Percentiles rank a stretch among this genome's conserved stretches.
Evolutionary conservation across 2,888 invertebrate genomes (phyloP).

Genomic region (Adelphocoris suturalis): DNA sequence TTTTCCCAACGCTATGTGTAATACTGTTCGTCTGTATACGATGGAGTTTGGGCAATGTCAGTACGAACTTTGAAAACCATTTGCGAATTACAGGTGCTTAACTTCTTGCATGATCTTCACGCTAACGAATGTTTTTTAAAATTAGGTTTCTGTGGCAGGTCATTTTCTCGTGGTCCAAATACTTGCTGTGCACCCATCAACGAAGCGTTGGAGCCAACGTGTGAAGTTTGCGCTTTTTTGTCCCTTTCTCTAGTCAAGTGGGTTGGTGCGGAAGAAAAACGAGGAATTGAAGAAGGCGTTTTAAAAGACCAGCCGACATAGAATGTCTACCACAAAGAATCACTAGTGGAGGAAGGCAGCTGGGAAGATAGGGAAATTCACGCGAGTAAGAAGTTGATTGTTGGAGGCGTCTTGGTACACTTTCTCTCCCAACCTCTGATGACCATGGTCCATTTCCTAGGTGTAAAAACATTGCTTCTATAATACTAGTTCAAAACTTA

Average conservation of each 20-base stretch:
- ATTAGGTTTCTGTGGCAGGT: too few relatives aligned
- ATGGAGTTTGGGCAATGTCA: too few relatives aligned
- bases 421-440: constrained; percentile 6
- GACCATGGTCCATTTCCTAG: not conserved
- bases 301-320: constrained; percentile 5
- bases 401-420: not conserved
- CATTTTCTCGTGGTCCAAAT: too few relatives aligned
- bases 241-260: not conserved
- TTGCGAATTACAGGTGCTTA: too few relatives aligned
- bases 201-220: not conserved
- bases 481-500: not conserved
- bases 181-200: too few relatives aligned
- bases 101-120: too few relatives aligned
- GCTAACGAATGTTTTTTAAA: too few relatives aligned
- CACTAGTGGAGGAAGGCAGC: not conserved
- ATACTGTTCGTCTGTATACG: too few relatives aligned
- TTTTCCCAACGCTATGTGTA: too few relatives aligned
- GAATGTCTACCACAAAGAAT: not conserved
- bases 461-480: not conserved
- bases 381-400: constrained; percentile 8
- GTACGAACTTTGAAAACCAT: too few relatives aligned
- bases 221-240: constrained; percentile 3
- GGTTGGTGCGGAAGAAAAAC: not conserved
- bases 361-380: constrained; percentile 4
- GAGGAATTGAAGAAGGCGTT: not conserved